Evolutionary conservation across 2,113 vertebrate species (phyloP).

Genomic region (Oxyura jamaicensis): DNA sequence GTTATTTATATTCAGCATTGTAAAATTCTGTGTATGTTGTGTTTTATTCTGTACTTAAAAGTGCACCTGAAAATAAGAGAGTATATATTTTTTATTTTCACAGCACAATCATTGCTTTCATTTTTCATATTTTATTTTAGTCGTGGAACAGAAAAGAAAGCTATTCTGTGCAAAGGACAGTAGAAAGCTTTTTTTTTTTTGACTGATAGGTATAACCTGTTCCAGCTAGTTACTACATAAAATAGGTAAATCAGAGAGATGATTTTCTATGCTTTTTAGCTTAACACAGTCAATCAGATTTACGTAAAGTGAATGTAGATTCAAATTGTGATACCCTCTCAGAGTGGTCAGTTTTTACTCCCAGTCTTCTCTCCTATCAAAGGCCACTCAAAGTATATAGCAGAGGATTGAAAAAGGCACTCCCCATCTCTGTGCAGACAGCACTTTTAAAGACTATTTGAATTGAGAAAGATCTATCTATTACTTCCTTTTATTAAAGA

Average conservation of each 20-base stretch:
- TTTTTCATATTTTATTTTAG: background rate
- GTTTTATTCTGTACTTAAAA: background rate
- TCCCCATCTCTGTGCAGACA: background rate
- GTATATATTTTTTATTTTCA: background rate
- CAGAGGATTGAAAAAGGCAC: background rate
- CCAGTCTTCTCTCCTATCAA: background rate
- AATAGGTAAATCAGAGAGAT: background rate
- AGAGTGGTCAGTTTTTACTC: background rate
- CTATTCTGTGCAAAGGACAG: background rate
- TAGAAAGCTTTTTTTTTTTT: background rate
- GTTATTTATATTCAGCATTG: background rate
- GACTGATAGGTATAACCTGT: background rate
- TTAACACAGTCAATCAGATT: background rate
- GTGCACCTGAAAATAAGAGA: background rate
- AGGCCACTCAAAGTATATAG: too few species aligned
- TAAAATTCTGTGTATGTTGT: background rate
- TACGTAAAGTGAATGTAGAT: background rate
- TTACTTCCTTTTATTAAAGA: background rate
- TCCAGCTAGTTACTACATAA: background rate
- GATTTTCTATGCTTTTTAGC: background rate
- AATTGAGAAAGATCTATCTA: background rate
- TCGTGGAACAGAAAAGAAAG: background rate
- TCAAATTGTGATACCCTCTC: background rate
- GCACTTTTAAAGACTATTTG: background rate
- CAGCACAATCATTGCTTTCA: background rate